Conservation (phyloP, 2,888 invertebrate species). For the Melitaea athalia region DNA sequence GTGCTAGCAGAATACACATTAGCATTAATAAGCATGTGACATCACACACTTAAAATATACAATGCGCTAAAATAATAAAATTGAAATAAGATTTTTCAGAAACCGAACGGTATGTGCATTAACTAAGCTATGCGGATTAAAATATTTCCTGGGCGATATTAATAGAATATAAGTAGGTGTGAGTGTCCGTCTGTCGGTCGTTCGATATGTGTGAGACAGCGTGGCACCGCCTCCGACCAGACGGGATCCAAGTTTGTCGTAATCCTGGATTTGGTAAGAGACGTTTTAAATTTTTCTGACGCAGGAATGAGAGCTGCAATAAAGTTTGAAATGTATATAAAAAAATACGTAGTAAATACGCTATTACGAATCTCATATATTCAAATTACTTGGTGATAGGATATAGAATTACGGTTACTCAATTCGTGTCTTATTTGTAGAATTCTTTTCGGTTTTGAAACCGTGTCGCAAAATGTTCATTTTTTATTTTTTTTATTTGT, state of each 20-base stretch:
- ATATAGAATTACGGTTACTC: conserved; percentile 20
- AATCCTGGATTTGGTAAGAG: conserved; percentile 69
- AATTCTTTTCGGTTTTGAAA: background rate
- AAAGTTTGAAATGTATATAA: conserved; percentile 20
- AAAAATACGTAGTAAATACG: background rate
- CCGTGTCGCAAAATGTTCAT: background rate
- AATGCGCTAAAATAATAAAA: conserved; percentile 17
- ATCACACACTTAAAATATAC: conserved; percentile 43
- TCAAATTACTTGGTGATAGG: conserved; percentile 29
- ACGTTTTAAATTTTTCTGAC: conserved; percentile 51
- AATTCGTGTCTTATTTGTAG: background rate
- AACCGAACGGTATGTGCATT: conserved; percentile 74
- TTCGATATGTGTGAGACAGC: conserved; percentile 77
- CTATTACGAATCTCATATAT: conserved; percentile 40
- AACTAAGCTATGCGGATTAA: conserved; percentile 79
- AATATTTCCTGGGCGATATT: conserved; percentile 78
- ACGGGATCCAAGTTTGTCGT: conserved; percentile 65
- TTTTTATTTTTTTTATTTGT: conserved; percentile 12
- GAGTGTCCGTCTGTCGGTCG: conserved; percentile 71
- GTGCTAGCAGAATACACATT: conserved; percentile 38
- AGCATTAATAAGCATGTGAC: conserved; percentile 48
- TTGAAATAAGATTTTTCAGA: conserved; percentile 40
- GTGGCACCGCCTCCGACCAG: conserved; percentile 78
- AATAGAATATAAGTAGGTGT: conserved; percentile 78
- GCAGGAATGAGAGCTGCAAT: conserved; percentile 36